Conservation (phyloP, 1,140 invertebrate genomes). For the Nephila pilipes region DNA sequence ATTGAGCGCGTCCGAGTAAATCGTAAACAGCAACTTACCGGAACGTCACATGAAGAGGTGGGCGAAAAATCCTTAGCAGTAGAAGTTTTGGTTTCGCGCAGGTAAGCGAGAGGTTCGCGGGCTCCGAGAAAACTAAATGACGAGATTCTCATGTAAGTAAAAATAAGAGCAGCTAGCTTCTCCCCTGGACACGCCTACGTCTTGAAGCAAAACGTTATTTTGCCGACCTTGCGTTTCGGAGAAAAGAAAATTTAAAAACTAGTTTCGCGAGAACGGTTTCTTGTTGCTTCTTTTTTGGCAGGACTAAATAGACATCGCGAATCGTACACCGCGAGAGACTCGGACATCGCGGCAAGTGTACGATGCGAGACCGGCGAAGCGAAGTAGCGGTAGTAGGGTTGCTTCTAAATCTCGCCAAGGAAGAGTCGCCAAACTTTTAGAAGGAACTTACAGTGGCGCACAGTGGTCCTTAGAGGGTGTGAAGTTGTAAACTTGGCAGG, state of each 20-base stretch:
- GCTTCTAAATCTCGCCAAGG: neutral
- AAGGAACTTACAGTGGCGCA: neutral
- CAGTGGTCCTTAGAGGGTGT: neutral
- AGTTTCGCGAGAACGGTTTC: constrained; percentile 34
- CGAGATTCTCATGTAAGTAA: neutral
- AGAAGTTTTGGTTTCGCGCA: constrained; percentile 16
- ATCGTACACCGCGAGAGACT: constrained; percentile 6
- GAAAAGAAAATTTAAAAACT: constrained; percentile 45
- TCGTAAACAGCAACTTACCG: constrained; percentile 52
- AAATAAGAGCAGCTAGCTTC: constrained; percentile 46
- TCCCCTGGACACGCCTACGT: constrained; percentile 50
- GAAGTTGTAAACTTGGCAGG: neutral
- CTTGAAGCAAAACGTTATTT: constrained; percentile 51
- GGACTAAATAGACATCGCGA: neutral
- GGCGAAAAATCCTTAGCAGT: neutral
- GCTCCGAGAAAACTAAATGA: constrained; percentile 33
- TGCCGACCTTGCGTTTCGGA: constrained; percentile 36
- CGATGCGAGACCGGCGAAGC: neutral
- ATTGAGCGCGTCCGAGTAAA: neutral
- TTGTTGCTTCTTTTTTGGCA: constrained; percentile 48
- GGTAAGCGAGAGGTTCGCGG: neutral
- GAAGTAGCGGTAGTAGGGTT: constrained; percentile 47
- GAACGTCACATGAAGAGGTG: neutral
- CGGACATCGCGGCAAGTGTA: constrained; percentile 48
- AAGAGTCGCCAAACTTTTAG: constrained; percentile 6